Evolutionary conservation across 1,140 invertebrate species (phyloP).

Genomic region (Coptotermes formosanus): DNA sequence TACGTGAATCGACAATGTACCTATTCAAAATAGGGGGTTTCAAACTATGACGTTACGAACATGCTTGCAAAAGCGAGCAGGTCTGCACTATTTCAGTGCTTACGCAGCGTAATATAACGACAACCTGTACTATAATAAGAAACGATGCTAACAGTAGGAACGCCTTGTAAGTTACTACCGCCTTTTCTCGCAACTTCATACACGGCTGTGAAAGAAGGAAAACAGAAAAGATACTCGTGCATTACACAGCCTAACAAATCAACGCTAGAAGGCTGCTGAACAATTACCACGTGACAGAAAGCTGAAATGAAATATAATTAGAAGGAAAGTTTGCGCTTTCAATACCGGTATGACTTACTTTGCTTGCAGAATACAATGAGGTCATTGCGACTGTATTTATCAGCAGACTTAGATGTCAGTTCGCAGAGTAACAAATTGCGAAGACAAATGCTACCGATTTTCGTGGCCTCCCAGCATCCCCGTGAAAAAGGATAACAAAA

Average conservation of each 20-base stretch:
- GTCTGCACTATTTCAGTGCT: no score
- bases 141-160: no score
- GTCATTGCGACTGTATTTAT: neutral
- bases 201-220: neutral
- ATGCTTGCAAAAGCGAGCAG: no score
- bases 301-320: neutral
- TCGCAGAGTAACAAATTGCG: neutral
- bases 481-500: neutral
- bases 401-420: neutral
- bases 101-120: no score
- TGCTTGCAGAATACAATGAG: neutral
- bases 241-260: neutral
- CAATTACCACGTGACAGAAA: constrained; percentile 14
- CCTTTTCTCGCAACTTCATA: neutral
- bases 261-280: neutral
- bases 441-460: neutral
- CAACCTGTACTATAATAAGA: no score
- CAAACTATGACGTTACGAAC: no score
- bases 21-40: no score
- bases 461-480: neutral
- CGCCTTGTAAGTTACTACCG: neutral
- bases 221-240: neutral
- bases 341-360: neutral
- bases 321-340: neutral
- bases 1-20: neutral